Evolutionary conservation across 2,113 vertebrate genomes (phyloP).

Genomic region (Phalacrocorax pelagicus): DNA sequence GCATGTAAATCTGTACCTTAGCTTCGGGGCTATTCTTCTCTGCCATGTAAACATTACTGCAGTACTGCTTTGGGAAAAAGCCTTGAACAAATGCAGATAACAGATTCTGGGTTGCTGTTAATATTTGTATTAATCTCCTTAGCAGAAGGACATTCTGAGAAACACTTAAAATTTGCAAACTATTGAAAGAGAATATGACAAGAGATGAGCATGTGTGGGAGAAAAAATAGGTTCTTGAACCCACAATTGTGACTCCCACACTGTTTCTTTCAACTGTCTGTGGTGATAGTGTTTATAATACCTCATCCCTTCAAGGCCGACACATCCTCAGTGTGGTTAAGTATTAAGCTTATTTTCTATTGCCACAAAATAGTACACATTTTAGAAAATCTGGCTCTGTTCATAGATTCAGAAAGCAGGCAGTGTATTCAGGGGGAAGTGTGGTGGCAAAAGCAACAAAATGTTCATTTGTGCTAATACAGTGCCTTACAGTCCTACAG

Average conservation of each 20-base stretch:
- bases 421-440: neutral
- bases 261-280: slow-evolving; percentile 73
- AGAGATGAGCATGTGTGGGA: slow-evolving; percentile 66
- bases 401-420: neutral
- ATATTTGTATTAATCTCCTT: neutral
- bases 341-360: slow-evolving; percentile 12
- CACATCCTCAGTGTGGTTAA: neutral
- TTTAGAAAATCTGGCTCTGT: neutral
- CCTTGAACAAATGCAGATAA: neutral
- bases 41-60: neutral
- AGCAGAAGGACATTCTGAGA: slow-evolving; percentile 43
- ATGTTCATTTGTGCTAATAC: neutral
- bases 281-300: slow-evolving; percentile 61
- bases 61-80: neutral
- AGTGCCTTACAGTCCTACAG: neutral
- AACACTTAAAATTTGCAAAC: slow-evolving; percentile 62
- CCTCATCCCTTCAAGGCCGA: slow-evolving; percentile 47
- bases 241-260: slow-evolving; percentile 76
- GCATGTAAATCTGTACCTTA: neutral
- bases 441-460: neutral
- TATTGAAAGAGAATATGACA: slow-evolving; percentile 64
- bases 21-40: neutral
- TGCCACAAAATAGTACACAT: slow-evolving; percentile 2
- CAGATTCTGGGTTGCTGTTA: neutral
- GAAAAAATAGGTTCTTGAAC: slow-evolving; percentile 74